A percentile compares a stretch with the other conserved stretches of the same genome.
Conservation (phyloP, 2,797 vertebrate species). For the Liparis tanakae region DNA sequence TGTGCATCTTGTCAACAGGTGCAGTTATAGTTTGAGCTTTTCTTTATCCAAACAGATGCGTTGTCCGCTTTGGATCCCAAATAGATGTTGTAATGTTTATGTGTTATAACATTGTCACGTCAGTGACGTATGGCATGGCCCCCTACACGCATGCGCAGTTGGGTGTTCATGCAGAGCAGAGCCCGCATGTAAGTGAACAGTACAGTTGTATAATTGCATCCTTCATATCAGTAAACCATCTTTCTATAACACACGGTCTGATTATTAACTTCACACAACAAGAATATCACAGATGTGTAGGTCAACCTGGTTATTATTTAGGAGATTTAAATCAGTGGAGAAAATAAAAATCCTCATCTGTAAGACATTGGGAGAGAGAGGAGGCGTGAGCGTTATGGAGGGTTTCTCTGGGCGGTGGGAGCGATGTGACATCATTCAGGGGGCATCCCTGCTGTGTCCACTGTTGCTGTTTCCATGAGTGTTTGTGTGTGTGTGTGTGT, state of each 20-base stretch:
- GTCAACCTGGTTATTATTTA: constrained; percentile 8
- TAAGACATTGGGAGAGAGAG: constrained; percentile 19
- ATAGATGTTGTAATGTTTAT: too few relatives aligned
- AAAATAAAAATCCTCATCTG: constrained; percentile 11
- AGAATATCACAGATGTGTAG: too few relatives aligned
- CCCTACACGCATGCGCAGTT: too few relatives aligned
- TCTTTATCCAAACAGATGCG: not conserved
- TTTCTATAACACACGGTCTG: too few relatives aligned
- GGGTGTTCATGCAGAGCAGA: too few relatives aligned
- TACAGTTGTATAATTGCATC: too few relatives aligned
- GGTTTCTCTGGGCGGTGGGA: constrained; percentile 39
- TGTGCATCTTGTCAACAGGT: not conserved
- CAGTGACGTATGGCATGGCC: too few relatives aligned
- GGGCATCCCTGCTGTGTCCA: constrained; percentile 57
- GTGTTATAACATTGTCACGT: too few relatives aligned
- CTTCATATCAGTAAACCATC: too few relatives aligned
- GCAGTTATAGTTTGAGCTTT: not conserved
- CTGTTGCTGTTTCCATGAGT: constrained; percentile 15
- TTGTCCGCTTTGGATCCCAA: not conserved
- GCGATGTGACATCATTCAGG: constrained; percentile 57
- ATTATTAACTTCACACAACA: too few relatives aligned
- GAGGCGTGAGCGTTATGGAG: constrained; percentile 27
- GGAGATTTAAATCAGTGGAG: constrained; percentile 10
- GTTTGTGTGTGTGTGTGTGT: constrained; percentile 27
- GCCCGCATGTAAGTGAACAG: too few relatives aligned